These are phyloP conservation scores for Panopea generosa DNA, from an alignment of 2,888 invertebrate genomes.

Conservation along the genomic window DNA sequence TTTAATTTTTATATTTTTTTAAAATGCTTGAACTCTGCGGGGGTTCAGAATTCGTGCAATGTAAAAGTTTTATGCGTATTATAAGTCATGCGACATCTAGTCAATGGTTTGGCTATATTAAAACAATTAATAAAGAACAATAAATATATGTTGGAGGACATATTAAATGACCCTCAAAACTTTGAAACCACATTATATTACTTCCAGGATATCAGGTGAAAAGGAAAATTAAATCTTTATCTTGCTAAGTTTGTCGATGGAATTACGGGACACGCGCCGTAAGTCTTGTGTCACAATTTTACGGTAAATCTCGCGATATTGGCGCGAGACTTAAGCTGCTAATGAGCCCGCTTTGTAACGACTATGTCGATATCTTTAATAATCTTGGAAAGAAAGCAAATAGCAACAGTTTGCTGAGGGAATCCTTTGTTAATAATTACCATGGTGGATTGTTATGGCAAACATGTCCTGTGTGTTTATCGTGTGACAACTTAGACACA, in stretches of 20 bases:
- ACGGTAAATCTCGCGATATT: constrained; percentile 36
- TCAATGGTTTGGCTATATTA: too few species aligned
- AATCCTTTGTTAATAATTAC: constrained; percentile 53
- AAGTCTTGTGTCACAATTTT: constrained; percentile 32
- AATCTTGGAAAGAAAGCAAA: constrained; percentile 55
- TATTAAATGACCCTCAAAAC: too few species aligned
- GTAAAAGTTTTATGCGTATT: too few species aligned
- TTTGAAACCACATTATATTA: constrained; percentile 25
- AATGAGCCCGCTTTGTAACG: constrained; percentile 55
- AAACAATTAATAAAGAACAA: too few species aligned
- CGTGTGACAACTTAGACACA: constrained; percentile 42
- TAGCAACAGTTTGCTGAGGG: constrained; percentile 54
- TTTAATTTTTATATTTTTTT: too few species aligned
- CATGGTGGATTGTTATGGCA: constrained; percentile 31
- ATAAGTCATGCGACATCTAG: too few species aligned
- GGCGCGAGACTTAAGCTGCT: constrained; percentile 41
- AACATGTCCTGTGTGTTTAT: constrained; percentile 39
- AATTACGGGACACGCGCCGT: constrained; percentile 52
- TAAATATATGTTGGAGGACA: too few species aligned
- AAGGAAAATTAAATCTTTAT: constrained; percentile 65
- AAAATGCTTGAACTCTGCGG: too few species aligned
- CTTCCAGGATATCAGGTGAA: constrained; percentile 49
- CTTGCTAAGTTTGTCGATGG: constrained; percentile 52
- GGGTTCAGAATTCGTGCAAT: too few species aligned
- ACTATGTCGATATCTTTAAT: constrained; percentile 58